Evolutionary conservation across 2,113 vertebrate species (phyloP).

Genomic region (human): GRCh38 chr16:23867501-23868000

Average conservation of each 20-base stretch:
- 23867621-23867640: not conserved
- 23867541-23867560: not conserved
- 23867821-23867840: not conserved
- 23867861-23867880: not conserved
- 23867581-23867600: not conserved
- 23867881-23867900: constrained; percentile 68
- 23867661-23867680: not conserved
- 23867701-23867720: not conserved
- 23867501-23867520: not conserved
- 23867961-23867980: not conserved
- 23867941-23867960: not conserved
- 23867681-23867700: not conserved
- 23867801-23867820: not conserved
- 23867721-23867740: constrained; percentile 31
- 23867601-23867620: not conserved
- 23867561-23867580: not conserved
- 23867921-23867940: constrained; percentile 37
- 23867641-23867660: not conserved
- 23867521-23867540: not conserved
- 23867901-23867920: constrained; percentile 69
- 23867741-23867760: not conserved
- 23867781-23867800: not conserved
- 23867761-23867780: not conserved
- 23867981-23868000: not conserved
- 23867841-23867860: not conserved